Evolutionary conservation across 1,140 invertebrate genomes (phyloP), one percentile per base, ranked within the genome.

Genomic region (Prorops nasuta): DNA sequence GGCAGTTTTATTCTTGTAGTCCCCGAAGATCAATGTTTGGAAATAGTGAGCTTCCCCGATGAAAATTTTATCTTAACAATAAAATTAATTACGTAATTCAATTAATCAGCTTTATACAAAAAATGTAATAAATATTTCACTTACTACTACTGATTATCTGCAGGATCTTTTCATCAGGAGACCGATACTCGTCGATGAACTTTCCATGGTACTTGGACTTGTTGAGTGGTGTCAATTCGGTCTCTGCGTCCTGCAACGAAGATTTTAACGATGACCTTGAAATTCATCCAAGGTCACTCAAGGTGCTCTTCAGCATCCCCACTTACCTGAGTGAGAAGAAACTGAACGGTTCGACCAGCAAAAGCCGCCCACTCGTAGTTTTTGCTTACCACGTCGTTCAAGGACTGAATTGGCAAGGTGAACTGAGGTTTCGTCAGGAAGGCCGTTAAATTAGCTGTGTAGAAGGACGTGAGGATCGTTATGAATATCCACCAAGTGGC

Each of bases 401-500:
- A 73, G 4, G 78, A 81, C 43, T 85, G 84, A 3, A 89, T 88
- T 9, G 87, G 85, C 49, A 93, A 77, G 0, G 89, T 90, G 56
- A 92, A 91, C 60, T 86, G 84, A 1, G 90, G 92, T 9, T 91
- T 75, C 0, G 91, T 94, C 2, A 94, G 78, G 65, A 92, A 93
- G 17, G 92, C 92, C 1, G 92, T 94, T 46, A 94, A 79, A 74
- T 94, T 94, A 1, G 91, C 92, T 2, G 92, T 94, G 70, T 94
- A 94, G 72, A 92, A 94, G n/a, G 91, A 88, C 0, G 90, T 93
- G 14, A 94, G 67, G 44, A 94, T 84, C 31, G 90, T 88, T 42
- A 92, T 90, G 67, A 92, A 93, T 38, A 94, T 83, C 91, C 91
- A 94, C 92, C 92, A 94, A 0, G 90, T 91, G 15, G 90, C 90